Percentiles rank a stretch among this genome's conserved stretches.
Evolutionary conservation across 2,797 vertebrate genomes (phyloP).

Genomic region (Gouania willdenowi): DNA sequence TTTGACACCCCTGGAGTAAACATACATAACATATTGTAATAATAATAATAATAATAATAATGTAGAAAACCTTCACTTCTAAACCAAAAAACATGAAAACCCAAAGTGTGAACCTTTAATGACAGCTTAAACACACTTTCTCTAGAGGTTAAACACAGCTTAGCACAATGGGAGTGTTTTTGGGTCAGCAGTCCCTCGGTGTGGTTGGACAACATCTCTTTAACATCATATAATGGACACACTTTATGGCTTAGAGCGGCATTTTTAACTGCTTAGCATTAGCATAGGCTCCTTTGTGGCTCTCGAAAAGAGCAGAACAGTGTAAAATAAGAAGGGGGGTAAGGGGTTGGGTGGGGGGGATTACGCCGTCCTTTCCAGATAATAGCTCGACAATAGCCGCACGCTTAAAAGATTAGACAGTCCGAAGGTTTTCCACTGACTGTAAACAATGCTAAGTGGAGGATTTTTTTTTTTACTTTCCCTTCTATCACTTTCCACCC

Average conservation of each 20-base stretch:
- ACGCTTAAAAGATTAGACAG: conserved; percentile 52
- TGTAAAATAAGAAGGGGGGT: background rate
- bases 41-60: too few species aligned
- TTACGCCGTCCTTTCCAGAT: conserved; percentile 34
- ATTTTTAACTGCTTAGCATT: conserved; percentile 54
- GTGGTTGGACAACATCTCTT: conserved; percentile 28
- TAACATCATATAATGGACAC: conserved; percentile 43
- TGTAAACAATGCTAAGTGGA: conserved; percentile 42
- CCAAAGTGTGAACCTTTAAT: too few species aligned
- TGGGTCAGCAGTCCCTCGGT: conserved; percentile 44
- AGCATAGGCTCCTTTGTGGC: conserved; percentile 62
- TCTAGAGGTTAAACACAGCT: conserved; percentile 44
- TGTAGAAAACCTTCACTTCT: too few species aligned
- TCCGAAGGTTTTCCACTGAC: conserved; percentile 20
- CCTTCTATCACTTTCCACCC: background rate
- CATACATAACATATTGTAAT: too few species aligned
- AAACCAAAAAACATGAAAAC: too few species aligned
- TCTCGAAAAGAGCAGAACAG: conserved; percentile 16
- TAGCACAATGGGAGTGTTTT: conserved; percentile 45
- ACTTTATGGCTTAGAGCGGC: conserved; percentile 55
- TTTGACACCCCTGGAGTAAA: too few species aligned
- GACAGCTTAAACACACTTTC: background rate
- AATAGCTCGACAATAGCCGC: conserved; percentile 46
- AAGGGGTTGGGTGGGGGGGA: background rate
- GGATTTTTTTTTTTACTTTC: conserved; percentile 37